Conservation (phyloP, 1,140 invertebrate species). For the Drosophila sproati region DNA sequence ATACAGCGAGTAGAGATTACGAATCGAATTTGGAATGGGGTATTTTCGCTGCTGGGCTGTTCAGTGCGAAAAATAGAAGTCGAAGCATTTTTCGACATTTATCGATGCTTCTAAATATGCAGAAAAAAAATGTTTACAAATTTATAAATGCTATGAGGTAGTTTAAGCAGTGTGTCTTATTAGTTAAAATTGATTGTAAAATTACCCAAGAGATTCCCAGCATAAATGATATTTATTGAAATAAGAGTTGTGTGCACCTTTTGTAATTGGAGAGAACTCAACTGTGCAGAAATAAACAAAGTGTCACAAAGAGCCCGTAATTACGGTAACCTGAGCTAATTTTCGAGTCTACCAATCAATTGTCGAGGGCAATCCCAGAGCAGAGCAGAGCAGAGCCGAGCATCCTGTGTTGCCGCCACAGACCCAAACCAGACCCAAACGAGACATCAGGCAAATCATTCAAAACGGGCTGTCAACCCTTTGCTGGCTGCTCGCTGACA, state of each 20-base stretch:
- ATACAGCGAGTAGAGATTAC: no score
- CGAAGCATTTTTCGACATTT: no score
- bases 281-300: conserved; percentile 57
- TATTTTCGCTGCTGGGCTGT: no score
- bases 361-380: conserved; percentile 34
- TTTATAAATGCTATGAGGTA: no score
- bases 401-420: conserved; percentile 14
- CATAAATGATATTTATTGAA: conserved; percentile 41
- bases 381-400: not conserved
- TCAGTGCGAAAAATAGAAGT: no score
- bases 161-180: no score
- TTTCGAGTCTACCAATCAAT: conserved; percentile 73
- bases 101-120: no score
- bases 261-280: conserved; percentile 32
- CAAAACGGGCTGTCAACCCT: conserved; percentile 41
- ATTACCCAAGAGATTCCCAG: not conserved
- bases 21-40: no score
- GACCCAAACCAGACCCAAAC: not conserved
- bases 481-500: conserved; percentile 49
- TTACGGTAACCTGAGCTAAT: conserved; percentile 78
- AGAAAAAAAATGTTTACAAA: no score
- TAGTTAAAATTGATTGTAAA: no score
- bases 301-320: conserved; percentile 57
- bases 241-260: conserved; percentile 3
- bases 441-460: not conserved